Conservation (phyloP, 2,113 vertebrate genomes). For the Paramisgurnus dabryanus region DNA sequence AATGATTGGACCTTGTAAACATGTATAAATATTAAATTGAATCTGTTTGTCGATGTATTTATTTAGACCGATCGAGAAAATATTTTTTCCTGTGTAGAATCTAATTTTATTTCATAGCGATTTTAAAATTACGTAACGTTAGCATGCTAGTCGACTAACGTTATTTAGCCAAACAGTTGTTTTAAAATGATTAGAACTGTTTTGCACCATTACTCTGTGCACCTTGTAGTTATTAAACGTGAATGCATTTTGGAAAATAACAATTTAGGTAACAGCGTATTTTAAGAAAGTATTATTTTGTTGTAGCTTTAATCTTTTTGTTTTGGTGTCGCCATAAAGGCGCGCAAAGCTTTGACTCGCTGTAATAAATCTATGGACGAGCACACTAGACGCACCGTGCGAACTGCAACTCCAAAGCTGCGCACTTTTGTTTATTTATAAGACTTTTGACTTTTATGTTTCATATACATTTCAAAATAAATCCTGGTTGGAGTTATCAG, state of each 20-base stretch:
- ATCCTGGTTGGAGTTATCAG: background rate
- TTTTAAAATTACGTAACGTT: background rate
- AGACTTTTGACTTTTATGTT: background rate
- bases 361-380: background rate
- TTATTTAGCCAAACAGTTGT: background rate
- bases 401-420: background rate
- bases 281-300: background rate
- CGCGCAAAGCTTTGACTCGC: slow-evolving; percentile 7
- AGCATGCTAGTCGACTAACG: background rate
- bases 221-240: background rate
- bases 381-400: no score
- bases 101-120: background rate
- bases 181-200: background rate
- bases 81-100: background rate
- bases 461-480: background rate
- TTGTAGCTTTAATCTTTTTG: background rate
- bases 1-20: background rate
- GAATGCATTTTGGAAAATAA: background rate
- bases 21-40: background rate
- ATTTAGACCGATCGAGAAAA: background rate
- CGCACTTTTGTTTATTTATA: background rate
- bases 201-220: background rate
- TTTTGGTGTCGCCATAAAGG: background rate
- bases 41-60: background rate
- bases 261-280: no score